These are phyloP conservation scores for Limnephilus auricula DNA, from an alignment of 2,888 invertebrate genomes.

Conservation along the genomic window DNA sequence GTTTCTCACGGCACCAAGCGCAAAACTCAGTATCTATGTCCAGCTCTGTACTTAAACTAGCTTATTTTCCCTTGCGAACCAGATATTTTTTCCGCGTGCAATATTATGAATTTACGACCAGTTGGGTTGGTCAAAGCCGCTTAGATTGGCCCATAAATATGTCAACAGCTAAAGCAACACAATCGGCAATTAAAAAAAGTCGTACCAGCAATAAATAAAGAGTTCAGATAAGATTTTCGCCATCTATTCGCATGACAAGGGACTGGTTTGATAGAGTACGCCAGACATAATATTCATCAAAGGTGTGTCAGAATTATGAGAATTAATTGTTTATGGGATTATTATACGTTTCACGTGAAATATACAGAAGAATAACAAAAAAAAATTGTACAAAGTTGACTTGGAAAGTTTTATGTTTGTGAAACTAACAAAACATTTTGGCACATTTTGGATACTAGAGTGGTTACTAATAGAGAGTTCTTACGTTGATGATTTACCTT, in stretches of 20 bases:
- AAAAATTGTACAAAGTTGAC: not conserved
- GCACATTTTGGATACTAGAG: no score
- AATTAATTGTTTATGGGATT: not conserved
- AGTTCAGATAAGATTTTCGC: constrained; percentile 5
- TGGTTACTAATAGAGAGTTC: no score
- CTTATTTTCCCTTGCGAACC: not conserved
- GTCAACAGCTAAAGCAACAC: not conserved
- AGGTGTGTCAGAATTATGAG: not conserved
- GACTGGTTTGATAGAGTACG: not conserved
- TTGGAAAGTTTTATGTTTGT: no score
- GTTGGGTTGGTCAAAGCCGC: not conserved
- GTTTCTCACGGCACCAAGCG: not conserved
- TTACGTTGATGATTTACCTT: no score
- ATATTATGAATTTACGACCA: not conserved
- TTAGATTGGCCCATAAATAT: not conserved
- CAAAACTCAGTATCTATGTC: not conserved
- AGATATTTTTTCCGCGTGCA: not conserved
- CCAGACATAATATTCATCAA: not conserved
- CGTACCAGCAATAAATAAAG: not conserved
- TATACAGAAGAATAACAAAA: not conserved
- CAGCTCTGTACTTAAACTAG: not conserved
- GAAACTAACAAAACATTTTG: no score
- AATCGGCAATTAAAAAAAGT: constrained; percentile 23
- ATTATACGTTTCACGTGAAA: not conserved
- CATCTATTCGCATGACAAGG: constrained; percentile 12